Percentiles rank a stretch among this genome's conserved stretches.
phyloP scores from a whole-genome alignment of 37 sponge, comb jelly and placozoan species.

The Axinella damicornis region DNA sequence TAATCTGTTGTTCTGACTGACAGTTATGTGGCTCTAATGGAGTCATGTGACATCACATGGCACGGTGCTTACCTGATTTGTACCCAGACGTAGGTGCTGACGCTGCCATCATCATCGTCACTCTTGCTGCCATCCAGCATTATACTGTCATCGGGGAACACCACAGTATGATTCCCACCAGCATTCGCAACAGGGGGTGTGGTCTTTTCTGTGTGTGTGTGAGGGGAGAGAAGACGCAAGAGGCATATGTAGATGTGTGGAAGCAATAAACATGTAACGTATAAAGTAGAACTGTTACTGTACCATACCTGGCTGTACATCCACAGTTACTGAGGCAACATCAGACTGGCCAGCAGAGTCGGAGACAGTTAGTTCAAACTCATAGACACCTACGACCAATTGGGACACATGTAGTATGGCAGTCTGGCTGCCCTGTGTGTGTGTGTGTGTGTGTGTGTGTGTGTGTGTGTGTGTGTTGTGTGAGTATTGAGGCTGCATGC shows the following conservation, averaged over 20 bases:
- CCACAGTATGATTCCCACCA: conserved; percentile 42
- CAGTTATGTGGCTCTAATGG: too few species aligned
- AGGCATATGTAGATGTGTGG: conserved; percentile 11
- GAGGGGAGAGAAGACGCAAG: too few species aligned
- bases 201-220: conserved; percentile 52
- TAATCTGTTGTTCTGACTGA: too few species aligned
- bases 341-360: conserved; percentile 74
- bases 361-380: conserved; percentile 73
- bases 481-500: too few species aligned
- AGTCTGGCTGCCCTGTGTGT: conserved; percentile 13
- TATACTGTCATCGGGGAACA: conserved; percentile 46
- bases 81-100: conserved; percentile 54
- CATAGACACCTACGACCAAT: conserved; percentile 11
- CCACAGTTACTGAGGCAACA: conserved; percentile 59
- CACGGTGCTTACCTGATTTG: conserved; percentile 38
- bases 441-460: background rate
- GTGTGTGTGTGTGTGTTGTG: too few species aligned
- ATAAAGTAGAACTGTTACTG: background rate
- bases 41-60: too few species aligned
- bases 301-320: conserved; percentile 57
- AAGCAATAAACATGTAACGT: background rate
- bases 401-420: background rate
- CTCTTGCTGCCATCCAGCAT: conserved; percentile 68
- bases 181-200: conserved; percentile 78
- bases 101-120: conserved; percentile 65